Evolutionary conservation across 2,888 invertebrate species (phyloP), one percentile per base, ranked within the genome.

Genomic region (Cephus sareptanus): DNA sequence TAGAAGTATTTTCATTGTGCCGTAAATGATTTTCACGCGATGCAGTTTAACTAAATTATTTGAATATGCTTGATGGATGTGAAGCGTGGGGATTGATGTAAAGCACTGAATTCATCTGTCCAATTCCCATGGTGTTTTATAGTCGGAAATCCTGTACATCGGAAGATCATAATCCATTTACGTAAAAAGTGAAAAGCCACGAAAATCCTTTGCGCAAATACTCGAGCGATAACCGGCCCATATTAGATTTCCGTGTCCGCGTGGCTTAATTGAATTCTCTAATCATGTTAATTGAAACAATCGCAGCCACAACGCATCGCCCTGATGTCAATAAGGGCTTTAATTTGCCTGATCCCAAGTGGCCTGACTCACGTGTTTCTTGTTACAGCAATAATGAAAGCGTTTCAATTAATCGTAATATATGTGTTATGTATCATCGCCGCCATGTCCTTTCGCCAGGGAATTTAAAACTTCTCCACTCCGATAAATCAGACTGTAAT

Each of bases 201-300:
- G 31, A 35, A 81, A 78, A 87, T 86, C 84, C 84, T 79, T 75
- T 76, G 73, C 76, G 83, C 79, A 87, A 87, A 87, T 84, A 87
- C 79, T 74, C 74, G 76, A 75, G 76, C 77, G 76, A 76, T 75
- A 77, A 79, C 75, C 37, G 76, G 9, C 75, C 68, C 71, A 34
- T 79, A 79, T 79, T 76, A 15, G 31, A 79, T 79, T 76, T 77
- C 74, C 74, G 74, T 11, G 74, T 30, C 34, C 78, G 31, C 71
- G 37, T 33, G 40, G 74, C 83, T 86, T 88, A 84, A 85, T 83
- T 86, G 81, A 83, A 87, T 86, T 85, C 82, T 80, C 79, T 83
- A 85, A 86, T 87, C 85, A 81, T 77, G 74, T 75, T 81, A 82
- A 83, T 83, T 81, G 76, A 76, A 70, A 69, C 40, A 77, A 73